Evolutionary conservation across 2,888 invertebrate species (phyloP).

Genomic region (Drosophila borealis): DNA sequence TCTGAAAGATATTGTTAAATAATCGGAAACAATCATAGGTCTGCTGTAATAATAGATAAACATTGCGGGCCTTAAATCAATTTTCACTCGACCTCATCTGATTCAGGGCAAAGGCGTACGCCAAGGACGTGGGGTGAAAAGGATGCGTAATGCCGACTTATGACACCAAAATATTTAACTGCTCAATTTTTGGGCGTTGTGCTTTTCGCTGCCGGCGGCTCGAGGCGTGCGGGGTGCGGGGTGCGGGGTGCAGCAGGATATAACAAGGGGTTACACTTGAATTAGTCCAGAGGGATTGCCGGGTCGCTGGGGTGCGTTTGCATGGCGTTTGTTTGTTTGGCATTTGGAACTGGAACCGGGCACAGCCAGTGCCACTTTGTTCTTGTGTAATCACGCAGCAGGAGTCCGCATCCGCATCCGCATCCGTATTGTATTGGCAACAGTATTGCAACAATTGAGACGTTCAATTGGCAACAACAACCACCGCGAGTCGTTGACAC

Average conservation of each 20-base stretch:
- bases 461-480: slow-evolving; percentile 68
- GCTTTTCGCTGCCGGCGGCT: slow-evolving; percentile 37
- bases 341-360: slow-evolving; percentile 21
- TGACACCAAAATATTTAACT: slow-evolving; percentile 84
- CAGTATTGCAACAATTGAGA: slow-evolving; percentile 70
- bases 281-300: slow-evolving; percentile 84
- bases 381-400: slow-evolving; percentile 73
- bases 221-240: slow-evolving; percentile 9
- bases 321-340: slow-evolving; percentile 62
- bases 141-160: slow-evolving; percentile 80
- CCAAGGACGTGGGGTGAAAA: not conserved
- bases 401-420: slow-evolving; percentile 53
- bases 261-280: slow-evolving; percentile 76
- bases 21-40: not conserved
- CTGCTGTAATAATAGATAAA: slow-evolving; percentile 10
- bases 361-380: slow-evolving; percentile 44
- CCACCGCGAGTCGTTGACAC: slow-evolving; percentile 49
- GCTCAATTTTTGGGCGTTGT: slow-evolving; percentile 80
- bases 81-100: slow-evolving; percentile 17
- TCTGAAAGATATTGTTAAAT: not conserved
- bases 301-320: slow-evolving; percentile 39
- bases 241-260: slow-evolving; percentile 30
- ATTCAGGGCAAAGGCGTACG: not conserved
- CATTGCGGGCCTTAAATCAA: slow-evolving; percentile 43
- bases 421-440: slow-evolving; percentile 29